Base-by-base conservation (phyloP, 2,113 vertebrate species). In the Capreolus pygargus region DNA sequence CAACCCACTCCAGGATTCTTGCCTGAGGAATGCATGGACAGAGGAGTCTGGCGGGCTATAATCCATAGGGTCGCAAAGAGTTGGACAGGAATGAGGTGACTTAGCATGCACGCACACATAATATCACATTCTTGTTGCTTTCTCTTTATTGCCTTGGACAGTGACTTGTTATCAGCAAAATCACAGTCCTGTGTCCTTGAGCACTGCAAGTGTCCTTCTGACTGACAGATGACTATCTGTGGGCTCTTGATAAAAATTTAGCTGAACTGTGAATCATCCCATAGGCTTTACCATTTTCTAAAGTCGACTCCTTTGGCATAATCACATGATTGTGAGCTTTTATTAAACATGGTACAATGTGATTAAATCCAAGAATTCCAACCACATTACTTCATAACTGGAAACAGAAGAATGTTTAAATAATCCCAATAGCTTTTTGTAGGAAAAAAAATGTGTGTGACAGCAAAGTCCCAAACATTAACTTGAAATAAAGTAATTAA, bases 331-430 rank as follows among this genome's bases (percentile, higher is more conserved):
- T 92, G 86, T 9, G 21, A 25, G 88, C 21, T 76, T 89, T 6
- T 55, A 23, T 94, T 47, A 45, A 82, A 97, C 82, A 50, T n/a
- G 79, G 54, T 47, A 83, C 12, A 91, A 47, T 74, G 79, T 45
- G 30, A 67, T 96, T 89, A 95, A 89, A 84, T 89, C 79, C 96
- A 79, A 76, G 25, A 93, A 54, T 50, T 27, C 79, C 64, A 92
- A 54, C 33, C 74, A 87, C 58, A 8, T 81, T 43, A 86, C 28
- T 91, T 93, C 3, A 2, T 81, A 87, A 81, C 28, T 89, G 17
- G 30, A 83, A 97, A 87, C 5, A 78, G 30, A 57, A 36, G 33
- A 54, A 64, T 23, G 43, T 92, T n/a, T 36, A 91, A 86, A 45
- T 47, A 64, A 67, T 50, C 39, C 25, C 14, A 86, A 21, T 78